Conservation (phyloP, 2,888 invertebrate species). For the Cyrtodaria siliqua region DNA sequence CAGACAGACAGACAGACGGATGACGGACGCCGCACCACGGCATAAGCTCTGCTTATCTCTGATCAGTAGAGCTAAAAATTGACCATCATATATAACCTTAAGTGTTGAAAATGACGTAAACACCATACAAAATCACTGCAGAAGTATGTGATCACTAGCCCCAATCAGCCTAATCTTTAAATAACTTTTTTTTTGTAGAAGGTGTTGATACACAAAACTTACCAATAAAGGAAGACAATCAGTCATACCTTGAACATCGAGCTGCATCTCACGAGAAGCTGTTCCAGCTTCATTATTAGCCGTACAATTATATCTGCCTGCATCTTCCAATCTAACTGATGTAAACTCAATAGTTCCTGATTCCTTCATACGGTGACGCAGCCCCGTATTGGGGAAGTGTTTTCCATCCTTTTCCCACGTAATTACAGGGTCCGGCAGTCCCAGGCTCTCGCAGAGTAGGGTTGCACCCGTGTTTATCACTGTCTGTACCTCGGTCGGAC, state of each 20-base stretch:
- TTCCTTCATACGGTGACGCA: constrained; percentile 74
- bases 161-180: too few species aligned
- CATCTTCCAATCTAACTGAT: constrained; percentile 84
- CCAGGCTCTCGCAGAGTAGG: constrained; percentile 85
- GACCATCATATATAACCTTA: too few species aligned
- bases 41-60: too few species aligned
- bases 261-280: constrained; percentile 72
- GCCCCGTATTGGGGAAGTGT: constrained; percentile 73
- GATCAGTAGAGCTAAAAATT: too few species aligned
- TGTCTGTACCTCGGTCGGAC: constrained; percentile 82
- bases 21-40: too few species aligned
- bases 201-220: too few species aligned
- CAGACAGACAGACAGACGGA: too few species aligned
- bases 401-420: constrained; percentile 88
- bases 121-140: too few species aligned
- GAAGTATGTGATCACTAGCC: too few species aligned
- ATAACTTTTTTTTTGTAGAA: too few species aligned
- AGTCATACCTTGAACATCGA: constrained; percentile 84
- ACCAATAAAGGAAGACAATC: too few species aligned
- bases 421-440: constrained; percentile 87
- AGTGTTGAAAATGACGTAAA: too few species aligned
- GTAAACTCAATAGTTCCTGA: constrained; percentile 84
- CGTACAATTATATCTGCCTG: constrained; percentile 86
- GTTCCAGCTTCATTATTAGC: constrained; percentile 86
- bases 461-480: constrained; percentile 82